Base-by-base conservation (phyloP, 2,797 vertebrate species). In the Danio aesculapii region DNA sequence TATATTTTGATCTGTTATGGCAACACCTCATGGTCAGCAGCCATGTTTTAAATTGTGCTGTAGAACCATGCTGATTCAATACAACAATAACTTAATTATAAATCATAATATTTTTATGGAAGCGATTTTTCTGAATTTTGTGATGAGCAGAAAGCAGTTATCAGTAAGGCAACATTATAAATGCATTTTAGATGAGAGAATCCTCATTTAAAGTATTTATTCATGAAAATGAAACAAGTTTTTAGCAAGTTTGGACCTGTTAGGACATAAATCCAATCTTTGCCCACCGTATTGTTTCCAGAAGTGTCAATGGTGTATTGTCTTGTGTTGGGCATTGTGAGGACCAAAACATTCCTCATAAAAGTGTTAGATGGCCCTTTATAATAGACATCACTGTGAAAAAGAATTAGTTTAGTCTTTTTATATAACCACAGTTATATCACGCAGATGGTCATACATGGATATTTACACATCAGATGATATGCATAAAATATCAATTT, bases 341-440 rank as follows among this genome's bases (percentile, higher is more conserved):
- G 30, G 43, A 95, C 94, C 90, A 95, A 67, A 77, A 95, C 94
- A 19, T 95, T 95, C 78, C 57, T 89, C 94, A 95, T 95, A 76
- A 63, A 85, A 0, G 86, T 79, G 41, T 88, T 93, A 0, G 90
- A 71, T 1, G 30, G 62, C 80, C 90, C 93, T 49, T 16, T 90
- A 90, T 94, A 92, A 79, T 95, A 95, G 19, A 86, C 5, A 77
- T 94, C 94, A 76, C 94, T 95, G 89, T 50, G 71, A 21, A 61
- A 58, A 67, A 77, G 50, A 59, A 17, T 57, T 70, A n/a, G 13
- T 39, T 73, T 64, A 53, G 57, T 57, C 62, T 41, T 21, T 50
- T 11, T 9, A 19, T 11, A 58, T 14, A 17, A 8, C 21, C 9
- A 53, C 6, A 53, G 30, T 41, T 69, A 30, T 41, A 41, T 69